A percentile compares a stretch with the other conserved stretches of the same genome.
These are phyloP conservation scores for Bradynema listronoti DNA, from an alignment of 1,140 invertebrate species.

Conservation along the genomic window DNA sequence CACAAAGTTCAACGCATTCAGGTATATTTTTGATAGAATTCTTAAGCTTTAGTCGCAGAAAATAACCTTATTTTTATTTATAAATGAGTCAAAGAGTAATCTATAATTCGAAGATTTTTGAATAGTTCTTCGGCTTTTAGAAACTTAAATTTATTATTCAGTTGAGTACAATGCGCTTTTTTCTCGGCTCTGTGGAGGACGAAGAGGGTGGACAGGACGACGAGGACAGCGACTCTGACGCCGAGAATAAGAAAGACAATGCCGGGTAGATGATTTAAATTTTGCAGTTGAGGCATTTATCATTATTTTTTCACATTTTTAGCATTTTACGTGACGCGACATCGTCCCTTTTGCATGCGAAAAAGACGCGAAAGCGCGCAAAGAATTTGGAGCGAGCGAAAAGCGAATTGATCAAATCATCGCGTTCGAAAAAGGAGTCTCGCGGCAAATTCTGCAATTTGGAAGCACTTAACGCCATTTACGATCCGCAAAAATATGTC, in stretches of 20 bases:
- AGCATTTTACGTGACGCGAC: constrained; percentile 63
- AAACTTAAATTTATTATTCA: no score
- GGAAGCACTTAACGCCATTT: constrained; percentile 47
- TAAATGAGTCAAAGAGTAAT: no score
- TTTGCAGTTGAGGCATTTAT: neutral
- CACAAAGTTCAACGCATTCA: constrained; percentile 81
- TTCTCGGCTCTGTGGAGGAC: constrained; percentile 75
- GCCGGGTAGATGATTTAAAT: constrained; percentile 12
- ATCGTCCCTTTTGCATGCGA: constrained; percentile 84
- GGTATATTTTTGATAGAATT: constrained; percentile 35
- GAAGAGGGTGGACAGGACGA: constrained; percentile 64
- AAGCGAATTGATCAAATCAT: constrained; percentile 68
- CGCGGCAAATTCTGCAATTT: constrained; percentile 47
- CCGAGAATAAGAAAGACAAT: constrained; percentile 26
- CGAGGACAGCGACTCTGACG: constrained; percentile 66
- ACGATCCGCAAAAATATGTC: constrained; percentile 67
- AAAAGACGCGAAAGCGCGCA: constrained; percentile 86
- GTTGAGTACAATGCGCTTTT: constrained; percentile 88
- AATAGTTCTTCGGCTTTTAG: no score
- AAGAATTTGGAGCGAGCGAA: constrained; percentile 87
- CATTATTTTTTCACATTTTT: neutral
- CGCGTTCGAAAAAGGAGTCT: constrained; percentile 74
- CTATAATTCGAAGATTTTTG: no score
- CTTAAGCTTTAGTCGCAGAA: neutral
- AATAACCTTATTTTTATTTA: constrained; percentile 7